Evolutionary conservation across 2,888 invertebrate species (phyloP), one percentile per base, ranked within the genome.

Genomic region (Eilema griseolum): DNA sequence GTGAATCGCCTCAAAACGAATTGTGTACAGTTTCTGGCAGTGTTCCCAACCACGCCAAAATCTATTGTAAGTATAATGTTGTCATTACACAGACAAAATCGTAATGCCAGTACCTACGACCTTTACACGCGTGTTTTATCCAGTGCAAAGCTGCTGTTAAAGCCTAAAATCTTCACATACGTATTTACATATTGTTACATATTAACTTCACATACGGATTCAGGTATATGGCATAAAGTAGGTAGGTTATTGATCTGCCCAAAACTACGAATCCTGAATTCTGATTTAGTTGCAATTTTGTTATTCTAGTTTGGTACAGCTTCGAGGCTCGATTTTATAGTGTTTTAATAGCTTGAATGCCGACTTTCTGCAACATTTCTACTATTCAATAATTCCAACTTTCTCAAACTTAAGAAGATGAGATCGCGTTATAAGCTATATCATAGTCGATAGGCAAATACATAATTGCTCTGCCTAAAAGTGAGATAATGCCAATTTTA

Each of bases 1-100:
- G 85, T 85, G 86, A 86, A 85, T 84, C 80, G 84, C 85, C 84
- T 85, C 83, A 81, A 77, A 83, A 78, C 81, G 77, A 84, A 85
- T 86, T 83, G 82, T 81, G 82, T 84, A 85, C 83, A 84, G 83
- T 85, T 85, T 79, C 85, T 90, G 90, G 90, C 90, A 89, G 74
- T 77, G 76, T 86, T 88, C 89, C 90, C 87, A 88, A 82, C 82
- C 79, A 71, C 81, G 79, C 75, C 73, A 79, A 83, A 83, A 84
- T 86, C 87, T 82, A 62, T 52, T n/a, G n/a, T n/a, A n/a, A 52
- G 1, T 81, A 83, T 80, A 80, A 81, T 84, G 86, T 85, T 86
- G 86, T 85, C 85, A 84, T 80, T 76, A 83, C 72, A 71, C 76
- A 80, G 69, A 59, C 79, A 70, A 26, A 52, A 37, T 67, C 76